Percentiles rank a stretch among this genome's conserved stretches.
phyloP scores from a whole-genome alignment of 1,140 invertebrate genomes.

The Eurosta solidaginis region DNA sequence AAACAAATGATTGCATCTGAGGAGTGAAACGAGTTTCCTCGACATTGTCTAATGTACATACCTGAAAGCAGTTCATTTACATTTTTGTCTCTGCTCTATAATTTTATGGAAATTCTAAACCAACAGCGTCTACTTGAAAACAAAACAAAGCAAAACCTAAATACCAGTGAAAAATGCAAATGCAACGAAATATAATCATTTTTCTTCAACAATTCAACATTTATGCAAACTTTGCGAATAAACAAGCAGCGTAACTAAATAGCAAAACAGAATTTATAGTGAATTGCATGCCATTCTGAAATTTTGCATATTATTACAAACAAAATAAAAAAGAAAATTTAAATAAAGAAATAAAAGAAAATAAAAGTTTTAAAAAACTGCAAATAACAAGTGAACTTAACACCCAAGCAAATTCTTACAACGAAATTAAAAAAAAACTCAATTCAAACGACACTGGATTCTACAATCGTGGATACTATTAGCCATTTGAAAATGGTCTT shows the following conservation, averaged over 20 bases:
- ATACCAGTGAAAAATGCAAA: background rate
- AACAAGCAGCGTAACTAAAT: too few relatives aligned
- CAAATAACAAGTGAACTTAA: background rate
- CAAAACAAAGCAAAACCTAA: background rate
- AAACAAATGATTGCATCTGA: too few relatives aligned
- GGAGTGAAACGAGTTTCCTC: too few relatives aligned
- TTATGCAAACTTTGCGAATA: background rate
- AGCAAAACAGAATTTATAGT: background rate
- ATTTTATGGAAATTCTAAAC: background rate
- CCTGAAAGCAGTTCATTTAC: background rate
- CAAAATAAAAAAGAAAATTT: too few relatives aligned
- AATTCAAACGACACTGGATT: conserved; percentile 29
- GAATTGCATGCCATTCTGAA: background rate
- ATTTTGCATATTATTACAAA: too few relatives aligned
- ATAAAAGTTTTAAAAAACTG: background rate
- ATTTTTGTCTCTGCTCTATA: background rate
- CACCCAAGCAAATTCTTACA: background rate
- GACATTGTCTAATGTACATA: too few relatives aligned
- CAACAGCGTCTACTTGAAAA: background rate
- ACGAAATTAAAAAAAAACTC: background rate
- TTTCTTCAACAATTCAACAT: background rate
- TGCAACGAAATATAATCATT: background rate
- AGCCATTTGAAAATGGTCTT: conserved; percentile 36
- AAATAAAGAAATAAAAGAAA: background rate
- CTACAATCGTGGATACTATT: conserved; percentile 34